Evolutionary conservation across 2,797 vertebrate genomes (phyloP), one percentile per base, ranked within the genome.

Genomic region (Hipposideros larvatus): DNA sequence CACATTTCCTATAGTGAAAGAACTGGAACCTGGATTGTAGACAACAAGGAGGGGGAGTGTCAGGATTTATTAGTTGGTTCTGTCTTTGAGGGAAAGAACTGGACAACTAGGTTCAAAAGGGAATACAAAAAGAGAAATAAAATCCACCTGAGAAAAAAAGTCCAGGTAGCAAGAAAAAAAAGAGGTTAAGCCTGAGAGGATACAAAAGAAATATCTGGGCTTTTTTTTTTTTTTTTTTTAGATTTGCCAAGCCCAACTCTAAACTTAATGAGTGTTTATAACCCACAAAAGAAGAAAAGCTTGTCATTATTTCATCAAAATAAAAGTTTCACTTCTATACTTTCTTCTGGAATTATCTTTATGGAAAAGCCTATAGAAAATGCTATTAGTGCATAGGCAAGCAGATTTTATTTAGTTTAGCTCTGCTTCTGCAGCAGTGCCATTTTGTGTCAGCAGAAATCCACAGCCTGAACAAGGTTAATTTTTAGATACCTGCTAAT

Each of bases 391-490:
- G 74, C 95, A 83, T 11, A 71, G 53, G 65, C 94, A 88, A 96
- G 95, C 88, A 77, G 91, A 34, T 90, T 97, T 89, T 86, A 75
- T 84, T 92, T 91, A 78, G 94, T 80, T 63, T 71, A 78, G 65
- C 43, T 88, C 46, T 84, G 68, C 41, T 93, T 96, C 77, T 77
- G 82, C 53, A 28, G 68, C 46, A 66, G 26, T 22, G 65, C 82
- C 46, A 68, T 97, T 96, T 13, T 57, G 70, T 88, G 92, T 97
- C 96, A 97, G 96, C 95, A 97, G 34, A 97, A 97, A 97, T 48
- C 59, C 86, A 89, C 51, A 89, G 24, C 31, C 78, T 46, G 53
- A 91, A 71, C 57, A 65, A 87, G 85, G 70, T 59, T 87, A 92
- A 94, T 91, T 92, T 97, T 96, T 89, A 96, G 92, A 96, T 95